phyloP scores from a whole-genome alignment of 2,888 invertebrate genomes.

The Physocephala rufipes region DNA sequence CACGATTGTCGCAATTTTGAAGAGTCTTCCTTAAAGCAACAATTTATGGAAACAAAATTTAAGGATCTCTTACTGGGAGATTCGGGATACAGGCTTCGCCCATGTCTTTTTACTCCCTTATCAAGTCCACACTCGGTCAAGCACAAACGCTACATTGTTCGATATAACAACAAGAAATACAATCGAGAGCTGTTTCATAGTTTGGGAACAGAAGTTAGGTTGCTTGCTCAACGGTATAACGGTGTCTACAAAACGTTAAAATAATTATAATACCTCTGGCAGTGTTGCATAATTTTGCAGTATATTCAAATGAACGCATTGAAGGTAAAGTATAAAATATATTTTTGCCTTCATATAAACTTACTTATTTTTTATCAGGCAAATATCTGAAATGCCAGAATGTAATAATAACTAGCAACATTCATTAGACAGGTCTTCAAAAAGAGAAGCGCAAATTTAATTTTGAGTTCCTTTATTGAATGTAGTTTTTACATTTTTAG shows the following conservation, averaged over 20 bases:
- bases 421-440: too few species aligned
- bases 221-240: background rate
- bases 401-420: too few species aligned
- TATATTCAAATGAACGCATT: background rate
- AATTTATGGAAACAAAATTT: background rate
- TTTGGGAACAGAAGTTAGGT: slow-evolving; percentile 9
- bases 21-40: background rate
- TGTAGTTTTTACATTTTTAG: too few species aligned
- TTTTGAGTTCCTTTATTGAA: too few species aligned
- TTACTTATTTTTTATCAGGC: background rate
- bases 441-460: too few species aligned
- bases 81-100: background rate
- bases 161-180: background rate
- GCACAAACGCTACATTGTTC: background rate
- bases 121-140: background rate
- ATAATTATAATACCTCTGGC: slow-evolving; percentile 19
- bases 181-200: background rate
- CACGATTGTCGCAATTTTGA: background rate
- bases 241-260: slow-evolving; percentile 8
- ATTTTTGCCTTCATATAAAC: background rate
- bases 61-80: background rate
- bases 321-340: background rate
- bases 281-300: slow-evolving; percentile 4
- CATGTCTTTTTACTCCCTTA: background rate
- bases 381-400: too few species aligned